Base-by-base conservation (phyloP, 2,797 vertebrate species). In the Leucoraja ocellata region DNA sequence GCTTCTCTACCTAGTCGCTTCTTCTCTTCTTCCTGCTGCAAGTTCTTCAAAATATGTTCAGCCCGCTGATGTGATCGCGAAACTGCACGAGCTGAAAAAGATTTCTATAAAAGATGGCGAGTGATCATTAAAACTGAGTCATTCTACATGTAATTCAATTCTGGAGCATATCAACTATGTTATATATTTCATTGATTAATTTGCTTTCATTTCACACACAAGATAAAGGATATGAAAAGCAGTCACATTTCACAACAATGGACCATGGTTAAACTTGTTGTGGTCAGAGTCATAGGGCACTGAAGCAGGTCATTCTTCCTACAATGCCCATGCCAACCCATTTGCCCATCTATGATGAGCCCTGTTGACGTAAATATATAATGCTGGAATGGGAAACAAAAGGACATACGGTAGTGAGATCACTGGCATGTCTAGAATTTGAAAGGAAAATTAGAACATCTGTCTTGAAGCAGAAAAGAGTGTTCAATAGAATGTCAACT, bases 21-120 rank as follows among this genome's bases (percentile, higher is more conserved):
- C 96, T 99, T 99, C 95, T 99, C 99, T 84, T 99, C 99, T 94
- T 99, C 98, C 94, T 99, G 99, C 94, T 99, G 99, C 95, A 99
- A 96, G 95, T 99, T 99, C 96, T 99, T 99, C 94, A 99, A 96
- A 95, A 99, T 99, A 94, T 99, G 99, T 94, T 99, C 99, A 0
- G 99, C 99, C 80, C 99, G 96, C 95, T 99, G 99, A 95, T 99
- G 99, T 94, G 99, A 99, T 93, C 99, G 98, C 0, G 99, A 99
- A 94, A 99, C 99, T 0, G 99, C 99, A 93, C 98, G 97, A 0
- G 99, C 99, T 0, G 99, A 99, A 96, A 99, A 99, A 0, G 99
- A 99, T 96, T 99, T 99, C 99, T 99, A 94, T 73, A 94, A 39
- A 65, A 92, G 39, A 74, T 54, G 7, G 36, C 28, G 18, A 13